These are phyloP conservation scores for Bruchidius siliquastri DNA, from an alignment of 2,888 invertebrate species.

Conservation along the genomic window DNA sequence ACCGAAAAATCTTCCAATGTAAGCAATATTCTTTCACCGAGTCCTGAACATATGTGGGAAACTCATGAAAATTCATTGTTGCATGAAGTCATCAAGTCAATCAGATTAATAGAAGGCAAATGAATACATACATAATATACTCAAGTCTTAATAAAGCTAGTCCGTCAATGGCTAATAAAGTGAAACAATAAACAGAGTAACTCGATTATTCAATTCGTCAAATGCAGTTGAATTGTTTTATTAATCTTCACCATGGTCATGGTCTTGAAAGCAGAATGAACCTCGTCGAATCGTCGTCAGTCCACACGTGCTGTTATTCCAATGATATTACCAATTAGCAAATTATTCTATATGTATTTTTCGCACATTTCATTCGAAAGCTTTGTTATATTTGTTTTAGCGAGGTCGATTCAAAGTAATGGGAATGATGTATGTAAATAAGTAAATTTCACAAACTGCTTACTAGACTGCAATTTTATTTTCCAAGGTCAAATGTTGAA, in stretches of 20 bases:
- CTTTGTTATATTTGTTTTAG: background rate
- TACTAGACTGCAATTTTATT: no score
- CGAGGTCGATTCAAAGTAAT: background rate
- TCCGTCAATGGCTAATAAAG: background rate
- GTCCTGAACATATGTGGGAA: background rate
- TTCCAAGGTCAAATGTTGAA: no score
- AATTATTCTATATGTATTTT: background rate
- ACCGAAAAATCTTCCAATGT: no score
- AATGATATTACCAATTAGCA: background rate
- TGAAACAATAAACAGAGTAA: background rate
- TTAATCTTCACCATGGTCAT: background rate
- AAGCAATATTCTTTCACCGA: no score
- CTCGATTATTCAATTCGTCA: background rate
- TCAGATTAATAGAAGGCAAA: background rate
- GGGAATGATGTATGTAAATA: background rate
- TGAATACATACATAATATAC: background rate
- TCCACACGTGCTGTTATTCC: background rate
- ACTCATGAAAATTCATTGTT: background rate
- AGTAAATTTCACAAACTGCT: no score
- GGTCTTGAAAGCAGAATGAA: background rate
- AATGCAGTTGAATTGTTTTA: background rate
- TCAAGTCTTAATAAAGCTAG: background rate
- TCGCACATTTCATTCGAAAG: background rate
- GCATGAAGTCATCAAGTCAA: background rate
- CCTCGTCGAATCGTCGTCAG: background rate